Evolutionary conservation across 2,797 vertebrate species (phyloP).

Genomic region (Rallus crepitans): DNA sequence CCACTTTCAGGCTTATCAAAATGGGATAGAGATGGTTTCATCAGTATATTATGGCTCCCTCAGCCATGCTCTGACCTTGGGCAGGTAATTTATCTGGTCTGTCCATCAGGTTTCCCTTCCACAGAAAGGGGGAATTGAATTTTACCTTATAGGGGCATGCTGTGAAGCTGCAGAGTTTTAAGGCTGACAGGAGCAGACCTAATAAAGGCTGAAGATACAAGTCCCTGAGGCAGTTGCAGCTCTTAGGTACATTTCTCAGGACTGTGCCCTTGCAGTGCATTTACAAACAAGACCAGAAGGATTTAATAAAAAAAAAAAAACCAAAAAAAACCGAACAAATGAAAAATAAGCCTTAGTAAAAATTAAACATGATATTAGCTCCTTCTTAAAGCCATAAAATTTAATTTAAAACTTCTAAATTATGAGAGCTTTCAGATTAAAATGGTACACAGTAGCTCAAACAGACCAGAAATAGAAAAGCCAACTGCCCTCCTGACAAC

Average conservation of each 20-base stretch:
- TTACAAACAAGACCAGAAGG: neutral
- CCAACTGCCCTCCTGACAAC: neutral
- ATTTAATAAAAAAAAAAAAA: neutral
- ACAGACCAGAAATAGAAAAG: neutral
- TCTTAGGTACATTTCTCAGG: neutral
- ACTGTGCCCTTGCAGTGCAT: neutral
- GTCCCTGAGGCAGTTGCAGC: neutral
- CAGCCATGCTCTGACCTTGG: slow-evolving; percentile 1
- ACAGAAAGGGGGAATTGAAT: slow-evolving; percentile 22
- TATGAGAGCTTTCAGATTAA: neutral
- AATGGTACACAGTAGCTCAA: neutral
- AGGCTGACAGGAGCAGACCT: slow-evolving; percentile 14
- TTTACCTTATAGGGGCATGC: slow-evolving; percentile 43
- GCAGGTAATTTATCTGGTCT: slow-evolving; percentile 38
- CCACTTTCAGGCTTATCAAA: slow-evolving; percentile 4
- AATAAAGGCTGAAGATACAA: slow-evolving; percentile 10
- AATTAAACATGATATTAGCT: neutral
- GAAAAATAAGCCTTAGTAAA: neutral
- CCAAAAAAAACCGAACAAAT: rapidly evolving
- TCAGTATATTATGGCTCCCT: neutral
- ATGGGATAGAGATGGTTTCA: neutral
- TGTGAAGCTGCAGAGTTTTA: neutral
- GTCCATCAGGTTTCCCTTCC: slow-evolving; percentile 20
- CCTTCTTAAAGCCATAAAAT: neutral
- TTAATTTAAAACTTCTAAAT: neutral